Base-by-base conservation (phyloP, 2,113 vertebrate species). In the Channa maculata region DNA sequence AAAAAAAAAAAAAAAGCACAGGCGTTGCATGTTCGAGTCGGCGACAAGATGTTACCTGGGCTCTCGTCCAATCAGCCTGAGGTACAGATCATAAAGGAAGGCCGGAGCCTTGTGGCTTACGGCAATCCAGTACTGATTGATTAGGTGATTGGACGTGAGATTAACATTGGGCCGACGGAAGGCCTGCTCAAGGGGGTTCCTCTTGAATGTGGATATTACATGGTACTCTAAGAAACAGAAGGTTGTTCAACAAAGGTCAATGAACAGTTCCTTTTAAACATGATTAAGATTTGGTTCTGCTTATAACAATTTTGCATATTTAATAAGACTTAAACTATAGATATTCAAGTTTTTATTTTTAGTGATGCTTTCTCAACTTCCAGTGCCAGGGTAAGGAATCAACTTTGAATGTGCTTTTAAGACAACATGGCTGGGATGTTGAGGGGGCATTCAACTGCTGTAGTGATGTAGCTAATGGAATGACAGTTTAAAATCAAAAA, bases 151-250 rank as follows among this genome's bases (percentile, higher is more conserved):
- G 95, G 98, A 96, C 95, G 97, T 99, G 94, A 99, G 96, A 97
- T 99, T 99, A 94, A 99, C 98, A 98, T 99, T 98, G 95, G 98
- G 98, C 95, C 97, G 96, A 90, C 98, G 96, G 95, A 99, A 96
- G 92, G 98, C 98, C 96, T 99, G 98, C 92, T 99, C 98, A 93
- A 99, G 98, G 94, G 98, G 98, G 92, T 99, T 99, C 98, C 98
- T 98, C 98, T 99, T 99, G 98, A 99, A 99, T 94, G 97, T 98
- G 89, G 97, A 99, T 96, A 97, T 99, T 95, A 99, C 98, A 97
- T 99, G 97, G 96, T 98, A 97, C 94, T 99, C 98, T 99, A 95
- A 94, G 95, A 96, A 95, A 97, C 93, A 99, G 87, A 97, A 97
- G 95, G 74, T 92, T 91, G 94, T 89, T 90, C 70, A 91, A 85